Evolutionary conservation across 2,797 vertebrate genomes (phyloP).

Genomic region (Emys orbicularis): DNA sequence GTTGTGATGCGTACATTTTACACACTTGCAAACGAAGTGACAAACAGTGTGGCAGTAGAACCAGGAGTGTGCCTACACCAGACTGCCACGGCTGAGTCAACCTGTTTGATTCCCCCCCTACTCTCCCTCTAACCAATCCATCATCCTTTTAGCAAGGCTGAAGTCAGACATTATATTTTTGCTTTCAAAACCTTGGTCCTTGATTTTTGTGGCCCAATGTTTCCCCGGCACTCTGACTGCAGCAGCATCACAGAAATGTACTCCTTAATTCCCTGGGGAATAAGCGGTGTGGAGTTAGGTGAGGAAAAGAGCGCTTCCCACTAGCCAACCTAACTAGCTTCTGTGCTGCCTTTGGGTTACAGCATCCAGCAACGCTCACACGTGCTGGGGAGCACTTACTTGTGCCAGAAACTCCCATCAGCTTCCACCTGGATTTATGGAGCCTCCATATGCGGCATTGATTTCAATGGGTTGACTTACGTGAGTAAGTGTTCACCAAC

Average conservation of each 20-base stretch:
- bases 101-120: too few species aligned
- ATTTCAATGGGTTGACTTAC: too few species aligned
- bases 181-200: slow-evolving; percentile 15
- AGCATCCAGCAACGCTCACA: too few species aligned
- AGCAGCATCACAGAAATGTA: rapidly evolving
- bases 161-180: slow-evolving; percentile 60
- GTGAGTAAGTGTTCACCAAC: too few species aligned
- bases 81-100: slow-evolving; percentile 58
- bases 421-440: too few species aligned
- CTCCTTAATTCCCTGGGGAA: neutral
- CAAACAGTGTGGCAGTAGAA: neutral
- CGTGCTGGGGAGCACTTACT: too few species aligned
- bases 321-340: neutral
- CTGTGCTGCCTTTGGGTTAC: neutral
- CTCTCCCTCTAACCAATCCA: slow-evolving; percentile 14
- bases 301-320: neutral
- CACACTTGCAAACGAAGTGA: neutral
- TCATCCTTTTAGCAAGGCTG: slow-evolving; percentile 64
- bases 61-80: neutral
- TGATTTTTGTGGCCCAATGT: slow-evolving; percentile 2
- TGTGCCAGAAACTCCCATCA: too few species aligned
- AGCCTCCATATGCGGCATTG: too few species aligned
- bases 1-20: neutral
- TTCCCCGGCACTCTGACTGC: neutral
- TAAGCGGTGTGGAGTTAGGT: neutral